These are phyloP conservation scores for Gnathonemus longibarbis DNA, from an alignment of 2,113 vertebrate genomes.

Conservation along the genomic window DNA sequence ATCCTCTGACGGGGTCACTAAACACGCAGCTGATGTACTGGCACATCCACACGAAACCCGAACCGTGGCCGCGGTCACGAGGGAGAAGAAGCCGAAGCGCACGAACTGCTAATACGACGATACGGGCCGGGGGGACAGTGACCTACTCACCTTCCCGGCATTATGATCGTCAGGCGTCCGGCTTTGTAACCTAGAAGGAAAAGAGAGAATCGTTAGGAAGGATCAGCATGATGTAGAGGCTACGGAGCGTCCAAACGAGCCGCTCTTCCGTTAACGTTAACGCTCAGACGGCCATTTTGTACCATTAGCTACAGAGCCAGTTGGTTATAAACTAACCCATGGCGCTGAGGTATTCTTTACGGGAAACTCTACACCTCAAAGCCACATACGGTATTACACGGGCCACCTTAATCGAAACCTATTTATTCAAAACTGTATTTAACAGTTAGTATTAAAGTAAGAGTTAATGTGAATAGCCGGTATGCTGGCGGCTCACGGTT, in stretches of 20 bases:
- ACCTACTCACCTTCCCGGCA: constrained; percentile 83
- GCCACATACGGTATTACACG: not conserved
- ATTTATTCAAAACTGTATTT: not conserved
- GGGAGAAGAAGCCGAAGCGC: not conserved
- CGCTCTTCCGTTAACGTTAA: not conserved
- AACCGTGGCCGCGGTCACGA: not conserved
- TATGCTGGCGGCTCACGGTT: not conserved
- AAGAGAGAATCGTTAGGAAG: not conserved
- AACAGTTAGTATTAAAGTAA: not conserved
- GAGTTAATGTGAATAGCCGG: not conserved
- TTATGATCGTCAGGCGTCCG: constrained; percentile 54
- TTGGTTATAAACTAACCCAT: not conserved
- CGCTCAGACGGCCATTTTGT: not conserved
- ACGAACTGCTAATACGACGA: not conserved
- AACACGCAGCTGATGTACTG: not conserved
- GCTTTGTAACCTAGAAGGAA: constrained; percentile 59
- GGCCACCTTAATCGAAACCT: not conserved
- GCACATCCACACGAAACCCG: not conserved
- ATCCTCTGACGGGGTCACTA: not conserved
- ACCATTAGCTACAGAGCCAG: not conserved
- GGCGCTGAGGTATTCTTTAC: not conserved
- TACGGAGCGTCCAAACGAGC: not conserved
- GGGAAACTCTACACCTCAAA: not conserved
- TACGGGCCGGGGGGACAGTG: not conserved
- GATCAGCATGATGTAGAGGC: not conserved